Evolutionary conservation across 2,113 vertebrate species (phyloP).

Genomic region (Propithecus coquereli): DNA sequence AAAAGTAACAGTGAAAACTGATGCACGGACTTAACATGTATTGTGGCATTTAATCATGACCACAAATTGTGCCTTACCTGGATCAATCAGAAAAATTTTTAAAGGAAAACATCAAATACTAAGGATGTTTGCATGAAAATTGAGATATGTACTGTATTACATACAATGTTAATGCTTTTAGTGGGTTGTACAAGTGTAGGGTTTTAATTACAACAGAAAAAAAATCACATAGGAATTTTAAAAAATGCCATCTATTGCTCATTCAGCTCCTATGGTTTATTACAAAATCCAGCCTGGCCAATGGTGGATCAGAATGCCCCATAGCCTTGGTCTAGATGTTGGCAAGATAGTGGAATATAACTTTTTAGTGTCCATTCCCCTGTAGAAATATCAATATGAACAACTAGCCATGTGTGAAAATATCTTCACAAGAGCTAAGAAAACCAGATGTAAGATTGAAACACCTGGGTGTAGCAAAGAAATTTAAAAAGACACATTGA

Average conservation of each 20-base stretch:
- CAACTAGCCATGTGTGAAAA: neutral
- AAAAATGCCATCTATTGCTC: neutral
- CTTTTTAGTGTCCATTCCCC: neutral
- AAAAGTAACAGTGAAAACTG: neutral
- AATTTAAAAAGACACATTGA: neutral
- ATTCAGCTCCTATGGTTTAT: neutral
- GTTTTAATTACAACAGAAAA: neutral
- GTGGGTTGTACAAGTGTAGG: neutral
- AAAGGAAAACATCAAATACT: neutral
- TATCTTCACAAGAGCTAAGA: neutral
- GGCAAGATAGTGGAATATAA: neutral
- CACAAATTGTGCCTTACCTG: neutral
- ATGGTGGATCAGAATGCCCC: neutral
- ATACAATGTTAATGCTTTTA: neutral
- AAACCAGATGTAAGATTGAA: neutral
- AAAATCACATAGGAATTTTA: neutral
- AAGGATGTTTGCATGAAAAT: neutral
- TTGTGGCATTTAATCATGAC: neutral
- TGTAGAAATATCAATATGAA: neutral
- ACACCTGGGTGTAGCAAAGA: neutral
- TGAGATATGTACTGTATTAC: neutral
- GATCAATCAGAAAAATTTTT: neutral
- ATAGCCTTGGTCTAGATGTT: neutral
- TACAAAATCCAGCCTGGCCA: neutral
- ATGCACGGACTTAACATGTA: neutral